A percentile compares a stretch with the other conserved stretches of the same genome.
These are phyloP conservation scores for Drosophila sproati DNA, from an alignment of 1,140 invertebrate genomes.

Conservation along the genomic window DNA sequence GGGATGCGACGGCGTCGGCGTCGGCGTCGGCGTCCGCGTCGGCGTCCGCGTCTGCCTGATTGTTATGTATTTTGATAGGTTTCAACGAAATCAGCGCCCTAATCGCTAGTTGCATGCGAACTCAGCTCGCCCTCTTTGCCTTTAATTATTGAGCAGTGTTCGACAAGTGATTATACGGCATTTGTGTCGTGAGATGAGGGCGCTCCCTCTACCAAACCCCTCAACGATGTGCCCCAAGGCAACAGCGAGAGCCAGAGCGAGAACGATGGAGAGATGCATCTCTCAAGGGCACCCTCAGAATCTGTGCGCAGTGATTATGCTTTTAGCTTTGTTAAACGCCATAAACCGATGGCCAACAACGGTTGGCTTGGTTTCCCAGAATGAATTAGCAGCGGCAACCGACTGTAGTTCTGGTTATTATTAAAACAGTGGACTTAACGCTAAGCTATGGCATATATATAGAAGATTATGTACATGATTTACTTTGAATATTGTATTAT, in stretches of 20 bases:
- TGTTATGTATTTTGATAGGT: conserved; percentile 82
- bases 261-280: background rate
- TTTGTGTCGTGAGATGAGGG: conserved; percentile 72
- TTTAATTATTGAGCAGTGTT: conserved; percentile 78
- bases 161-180: conserved; percentile 80
- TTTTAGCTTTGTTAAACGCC: conserved; percentile 58
- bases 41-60: conserved; percentile 50
- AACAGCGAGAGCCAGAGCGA: conserved; percentile 9
- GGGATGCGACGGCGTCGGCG: conserved; percentile 11
- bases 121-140: conserved; percentile 32
- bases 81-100: conserved; percentile 77
- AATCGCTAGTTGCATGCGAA: conserved; percentile 72
- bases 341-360: conserved; percentile 25
- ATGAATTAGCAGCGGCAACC: conserved; percentile 39
- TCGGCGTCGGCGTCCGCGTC: conserved; percentile 22
- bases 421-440: background rate
- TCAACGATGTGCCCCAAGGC: conserved; percentile 20
- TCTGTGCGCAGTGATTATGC: conserved; percentile 50
- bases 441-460: background rate
- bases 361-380: conserved; percentile 45
- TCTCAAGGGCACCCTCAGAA: conserved; percentile 60
- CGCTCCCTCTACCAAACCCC: conserved; percentile 21
- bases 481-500: no score
- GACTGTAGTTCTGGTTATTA: background rate
- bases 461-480: no score